These are phyloP conservation scores for Sciaenops ocellatus DNA, from an alignment of 2,797 vertebrate genomes.

Conservation along the genomic window DNA sequence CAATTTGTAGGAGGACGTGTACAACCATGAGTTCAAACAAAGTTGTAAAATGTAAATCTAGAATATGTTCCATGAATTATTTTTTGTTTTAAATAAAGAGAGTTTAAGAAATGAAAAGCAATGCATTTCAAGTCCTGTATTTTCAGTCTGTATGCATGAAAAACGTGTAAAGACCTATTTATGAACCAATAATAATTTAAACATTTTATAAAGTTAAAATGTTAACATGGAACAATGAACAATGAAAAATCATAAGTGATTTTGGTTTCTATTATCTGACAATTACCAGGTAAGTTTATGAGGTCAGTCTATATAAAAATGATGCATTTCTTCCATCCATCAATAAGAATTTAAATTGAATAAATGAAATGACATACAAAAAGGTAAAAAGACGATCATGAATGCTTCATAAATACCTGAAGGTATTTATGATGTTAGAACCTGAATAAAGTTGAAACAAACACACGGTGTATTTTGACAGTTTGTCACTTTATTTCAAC, in stretches of 20 bases:
- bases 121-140: background rate
- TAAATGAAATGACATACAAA: background rate
- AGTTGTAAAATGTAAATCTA: background rate
- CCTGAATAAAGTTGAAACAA: background rate
- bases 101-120: background rate
- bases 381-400: background rate
- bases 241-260: background rate
- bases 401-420: background rate
- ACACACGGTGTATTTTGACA: slow-evolving; percentile 5
- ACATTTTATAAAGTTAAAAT: background rate
- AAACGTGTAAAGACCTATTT: rapidly evolving
- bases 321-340: background rate
- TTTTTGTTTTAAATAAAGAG: slow-evolving; percentile 4
- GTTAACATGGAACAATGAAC: background rate
- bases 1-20: background rate
- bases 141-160: background rate
- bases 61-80: background rate
- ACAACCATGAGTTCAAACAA: background rate
- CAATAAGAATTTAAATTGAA: background rate
- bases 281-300: background rate
- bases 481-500: slow-evolving; percentile 23
- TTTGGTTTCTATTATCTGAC: background rate
- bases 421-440: background rate
- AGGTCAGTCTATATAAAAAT: background rate
- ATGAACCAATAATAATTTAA: background rate